A percentile compares a stretch with the other conserved stretches of the same genome.
Conservation (phyloP, 2,888 invertebrate genomes). For the Tribolium freemani region DNA sequence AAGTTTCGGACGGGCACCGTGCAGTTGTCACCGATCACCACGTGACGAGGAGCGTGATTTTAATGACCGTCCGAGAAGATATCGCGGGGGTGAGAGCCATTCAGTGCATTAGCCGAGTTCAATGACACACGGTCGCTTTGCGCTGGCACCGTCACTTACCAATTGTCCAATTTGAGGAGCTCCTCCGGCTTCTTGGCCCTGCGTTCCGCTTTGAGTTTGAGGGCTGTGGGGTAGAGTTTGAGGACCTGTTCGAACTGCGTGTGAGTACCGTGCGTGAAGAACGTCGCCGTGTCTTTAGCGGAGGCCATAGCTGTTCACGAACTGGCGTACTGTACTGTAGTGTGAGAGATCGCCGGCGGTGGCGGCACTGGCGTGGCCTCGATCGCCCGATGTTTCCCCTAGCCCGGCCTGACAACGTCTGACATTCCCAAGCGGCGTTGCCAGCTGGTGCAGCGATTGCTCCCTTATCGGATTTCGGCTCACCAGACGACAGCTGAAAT, state of each 20-base stretch:
- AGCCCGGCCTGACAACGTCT: conserved; percentile 65
- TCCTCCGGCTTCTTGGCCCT: conserved; percentile 95
- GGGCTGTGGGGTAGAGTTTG: conserved; percentile 91
- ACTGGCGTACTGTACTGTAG: conserved; percentile 56
- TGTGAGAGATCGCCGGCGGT: conserved; percentile 32
- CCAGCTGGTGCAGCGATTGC: conserved; percentile 34
- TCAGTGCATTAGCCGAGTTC: conserved; percentile 58
- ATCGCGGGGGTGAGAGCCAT: conserved; percentile 72
- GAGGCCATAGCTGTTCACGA: conserved; percentile 63
- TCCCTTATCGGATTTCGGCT: conserved; percentile 16
- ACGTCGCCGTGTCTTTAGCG: conserved; percentile 85
- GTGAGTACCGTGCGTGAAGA: conserved; percentile 92
- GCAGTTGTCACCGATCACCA: conserved; percentile 78
- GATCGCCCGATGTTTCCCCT: conserved; percentile 64
- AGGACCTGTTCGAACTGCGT: conserved; percentile 90
- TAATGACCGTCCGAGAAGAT: conserved; percentile 74
- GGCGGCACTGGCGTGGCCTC: conserved; percentile 56
- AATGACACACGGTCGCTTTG: conserved; percentile 59
- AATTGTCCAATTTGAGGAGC: conserved; percentile 94
- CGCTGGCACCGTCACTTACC: conserved; percentile 77
- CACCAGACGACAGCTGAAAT: conserved; percentile 18
- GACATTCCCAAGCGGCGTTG: conserved; percentile 62
- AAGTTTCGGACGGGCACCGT: conserved; percentile 13
- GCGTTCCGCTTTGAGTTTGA: conserved; percentile 90
- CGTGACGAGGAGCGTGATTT: conserved; percentile 78